These are phyloP conservation scores for Eurytoma adleriae DNA, from an alignment of 2,888 invertebrate genomes.

Conservation along the genomic window DNA sequence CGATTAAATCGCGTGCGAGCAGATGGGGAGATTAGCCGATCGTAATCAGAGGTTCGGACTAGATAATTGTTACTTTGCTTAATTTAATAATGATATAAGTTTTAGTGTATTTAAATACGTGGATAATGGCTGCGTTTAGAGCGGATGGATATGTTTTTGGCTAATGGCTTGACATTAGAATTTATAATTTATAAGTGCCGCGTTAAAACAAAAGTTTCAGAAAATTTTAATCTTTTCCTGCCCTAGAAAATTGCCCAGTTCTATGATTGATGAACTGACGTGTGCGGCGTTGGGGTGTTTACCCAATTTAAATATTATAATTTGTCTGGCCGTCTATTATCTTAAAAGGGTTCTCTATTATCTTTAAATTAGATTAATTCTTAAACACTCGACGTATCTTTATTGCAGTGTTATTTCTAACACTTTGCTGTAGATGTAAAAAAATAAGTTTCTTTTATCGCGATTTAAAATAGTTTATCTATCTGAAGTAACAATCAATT, in stretches of 20 bases:
- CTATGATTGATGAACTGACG: slow-evolving; percentile 23
- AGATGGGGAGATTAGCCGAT: slow-evolving; percentile 43
- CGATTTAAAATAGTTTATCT: too few relatives aligned
- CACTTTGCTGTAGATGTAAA: too few relatives aligned
- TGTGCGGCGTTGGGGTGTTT: background rate
- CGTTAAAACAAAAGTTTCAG: slow-evolving; percentile 9
- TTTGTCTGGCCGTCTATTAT: slow-evolving; percentile 15
- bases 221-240: background rate
- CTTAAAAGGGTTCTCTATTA: background rate
- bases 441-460: too few relatives aligned
- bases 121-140: slow-evolving; percentile 30
- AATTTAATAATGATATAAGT: slow-evolving; percentile 44
- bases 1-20: slow-evolving; percentile 49
- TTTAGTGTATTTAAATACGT: slow-evolving; percentile 33
- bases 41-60: slow-evolving; percentile 40
- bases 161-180: slow-evolving; percentile 15
- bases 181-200: slow-evolving; percentile 33
- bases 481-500: too few relatives aligned
- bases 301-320: slow-evolving; percentile 35
- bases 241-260: background rate
- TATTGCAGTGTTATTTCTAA: too few relatives aligned
- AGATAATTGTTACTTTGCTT: slow-evolving; percentile 40
- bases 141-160: slow-evolving; percentile 22
- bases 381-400: too few relatives aligned
- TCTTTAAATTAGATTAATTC: too few relatives aligned